Evolutionary conservation across 2,888 invertebrate genomes (phyloP).

Genomic region (Orthonevra nobilis): DNA sequence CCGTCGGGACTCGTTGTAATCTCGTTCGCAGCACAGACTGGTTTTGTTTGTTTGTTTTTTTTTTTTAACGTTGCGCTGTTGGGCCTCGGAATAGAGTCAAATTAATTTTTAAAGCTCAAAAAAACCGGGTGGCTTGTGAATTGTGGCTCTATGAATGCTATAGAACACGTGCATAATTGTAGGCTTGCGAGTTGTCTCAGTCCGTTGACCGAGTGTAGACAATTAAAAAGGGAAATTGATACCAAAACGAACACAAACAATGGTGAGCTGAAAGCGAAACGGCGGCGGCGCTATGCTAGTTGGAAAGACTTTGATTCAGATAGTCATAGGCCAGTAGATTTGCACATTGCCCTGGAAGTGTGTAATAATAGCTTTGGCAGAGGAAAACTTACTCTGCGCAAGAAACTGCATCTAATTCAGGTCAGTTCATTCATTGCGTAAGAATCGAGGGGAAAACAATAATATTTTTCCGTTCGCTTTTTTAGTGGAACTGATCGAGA

Average conservation of each 20-base stretch:
- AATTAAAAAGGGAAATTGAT: slow-evolving; percentile 25
- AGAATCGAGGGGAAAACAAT: too few species aligned
- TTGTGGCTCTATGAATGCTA: slow-evolving; percentile 1
- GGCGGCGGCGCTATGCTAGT: too few species aligned
- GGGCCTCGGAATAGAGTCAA: slow-evolving; percentile 21
- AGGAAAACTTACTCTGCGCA: not conserved
- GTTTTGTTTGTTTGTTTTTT: too few species aligned
- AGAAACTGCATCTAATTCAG: slow-evolving; percentile 1
- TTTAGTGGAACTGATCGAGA: too few species aligned
- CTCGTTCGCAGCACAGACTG: too few species aligned
- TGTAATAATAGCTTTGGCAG: slow-evolving; percentile 13
- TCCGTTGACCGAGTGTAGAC: not conserved
- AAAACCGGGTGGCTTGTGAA: slow-evolving; percentile 30
- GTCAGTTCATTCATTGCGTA: slow-evolving; percentile 21
- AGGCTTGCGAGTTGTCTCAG: not conserved
- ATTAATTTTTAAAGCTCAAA: slow-evolving; percentile 10
- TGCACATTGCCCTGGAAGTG: slow-evolving; percentile 24
- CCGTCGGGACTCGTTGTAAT: too few species aligned
- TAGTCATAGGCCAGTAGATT: slow-evolving; percentile 42
- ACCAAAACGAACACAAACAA: too few species aligned
- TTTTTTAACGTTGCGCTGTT: too few species aligned
- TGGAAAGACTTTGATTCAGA: slow-evolving; percentile 31
- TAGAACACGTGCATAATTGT: slow-evolving; percentile 50
- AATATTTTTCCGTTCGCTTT: too few species aligned
- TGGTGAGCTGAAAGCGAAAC: slow-evolving; percentile 58